phyloP scores from a whole-genome alignment of 64 coral and sea anemone genomes.

The Acropora tenuis region DNA sequence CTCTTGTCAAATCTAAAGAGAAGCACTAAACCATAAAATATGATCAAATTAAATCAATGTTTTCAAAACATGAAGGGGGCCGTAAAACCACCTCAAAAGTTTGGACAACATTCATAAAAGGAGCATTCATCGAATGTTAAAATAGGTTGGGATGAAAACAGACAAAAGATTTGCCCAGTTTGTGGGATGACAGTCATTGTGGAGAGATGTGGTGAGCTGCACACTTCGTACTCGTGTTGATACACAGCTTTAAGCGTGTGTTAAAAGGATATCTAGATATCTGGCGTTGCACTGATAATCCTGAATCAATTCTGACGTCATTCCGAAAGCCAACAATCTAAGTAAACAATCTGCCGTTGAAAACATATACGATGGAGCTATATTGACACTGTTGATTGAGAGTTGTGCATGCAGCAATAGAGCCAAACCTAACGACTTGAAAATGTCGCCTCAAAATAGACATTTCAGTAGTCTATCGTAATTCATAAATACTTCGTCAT shows the following conservation, averaged over 20 bases:
- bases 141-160: background rate
- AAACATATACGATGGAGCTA: no score
- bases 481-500: no score
- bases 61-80: background rate
- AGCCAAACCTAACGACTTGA: no score
- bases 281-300: background rate
- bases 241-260: background rate
- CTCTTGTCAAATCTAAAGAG: background rate
- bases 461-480: no score
- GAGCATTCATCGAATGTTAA: background rate
- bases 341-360: no score
- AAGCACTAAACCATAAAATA: background rate
- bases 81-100: background rate
- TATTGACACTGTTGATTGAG: no score
- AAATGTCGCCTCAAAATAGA: no score
- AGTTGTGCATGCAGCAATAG: no score
- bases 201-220: background rate
- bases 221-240: background rate
- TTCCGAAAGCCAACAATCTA: no score
- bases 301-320: no score
- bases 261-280: background rate
- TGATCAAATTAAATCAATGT: background rate
- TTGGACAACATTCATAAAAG: no score
- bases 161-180: background rate
- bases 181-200: background rate